Evolutionary conservation across 2,113 vertebrate species (phyloP), one percentile per base, ranked within the genome.

Genomic region (Perccottus glenii): DNA sequence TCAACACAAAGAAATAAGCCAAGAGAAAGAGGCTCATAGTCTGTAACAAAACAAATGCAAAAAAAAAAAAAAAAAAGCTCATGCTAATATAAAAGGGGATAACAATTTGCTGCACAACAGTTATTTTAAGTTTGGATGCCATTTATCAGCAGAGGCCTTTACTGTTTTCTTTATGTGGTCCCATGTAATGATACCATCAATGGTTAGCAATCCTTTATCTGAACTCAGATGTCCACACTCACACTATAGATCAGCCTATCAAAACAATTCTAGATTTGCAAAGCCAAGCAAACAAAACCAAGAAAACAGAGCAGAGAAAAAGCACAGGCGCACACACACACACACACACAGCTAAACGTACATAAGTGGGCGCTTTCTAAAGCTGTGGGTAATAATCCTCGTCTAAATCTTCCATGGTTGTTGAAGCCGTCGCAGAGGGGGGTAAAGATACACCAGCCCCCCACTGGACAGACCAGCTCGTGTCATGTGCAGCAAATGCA

Each of bases 401-500:
- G 76, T 77, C 74, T 88, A 86, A 78, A 78, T 73, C 85, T 60
- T 60, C 19, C 79, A 3, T 50, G 70, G 69, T 59, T 46, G 73
- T 75, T 40, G 70, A 72, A 14, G 78, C 73, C 77, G 80, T 58
- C 83, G 19, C 82, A 77, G 80, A 64, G 69, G 80, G 83, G 75
- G 75, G 65, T 60, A 72, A 40, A 65, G 45, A 67, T 65, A 78
- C 60, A 52, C 32, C 38, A 42, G 73, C 81, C 52, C 87, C 87
- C 81, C 67, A 12, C 81, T 61, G 75, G 85, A 85, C 90, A 86
- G 85, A 67, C 11, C 75, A 85, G 84, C 81, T 70, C 60, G 57
- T 77, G 88, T 93, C 91, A 93, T 70, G 90, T 91, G 84, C 92
- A 93, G 91, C 92, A 93, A 86, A 93, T 92, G 84, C 92, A 93